phyloP scores from a whole-genome alignment of 2,113 vertebrate species.

The Glaucomys volans region DNA sequence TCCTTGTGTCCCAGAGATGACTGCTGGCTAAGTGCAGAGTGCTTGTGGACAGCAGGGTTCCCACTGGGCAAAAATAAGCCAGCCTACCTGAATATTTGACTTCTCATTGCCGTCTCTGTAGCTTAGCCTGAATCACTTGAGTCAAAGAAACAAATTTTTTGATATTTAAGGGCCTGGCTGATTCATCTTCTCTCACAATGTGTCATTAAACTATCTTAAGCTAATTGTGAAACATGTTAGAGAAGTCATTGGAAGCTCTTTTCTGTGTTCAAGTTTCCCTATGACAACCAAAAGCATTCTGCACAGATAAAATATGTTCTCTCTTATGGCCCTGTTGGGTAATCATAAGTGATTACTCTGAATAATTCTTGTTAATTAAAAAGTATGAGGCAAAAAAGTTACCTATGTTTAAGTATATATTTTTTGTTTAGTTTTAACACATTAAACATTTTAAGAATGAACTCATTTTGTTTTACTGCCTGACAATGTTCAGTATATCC shows the following conservation, averaged over 20 bases:
- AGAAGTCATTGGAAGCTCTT: constrained; percentile 28
- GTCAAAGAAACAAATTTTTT: not conserved
- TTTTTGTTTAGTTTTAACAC: constrained; percentile 16
- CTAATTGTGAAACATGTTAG: constrained; percentile 28
- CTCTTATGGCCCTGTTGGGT: constrained; percentile 1
- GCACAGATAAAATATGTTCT: not conserved
- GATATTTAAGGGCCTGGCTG: constrained; percentile 11
- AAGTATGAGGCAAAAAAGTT: not conserved
- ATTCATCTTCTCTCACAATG: constrained; percentile 44
- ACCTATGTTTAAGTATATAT: not conserved
- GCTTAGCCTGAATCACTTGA: not conserved
- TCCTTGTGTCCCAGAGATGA: too few species aligned
- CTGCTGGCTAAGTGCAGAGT: too few species aligned
- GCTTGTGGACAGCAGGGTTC: too few species aligned
- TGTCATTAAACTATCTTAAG: constrained; percentile 37
- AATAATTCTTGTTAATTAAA: constrained; percentile 35
- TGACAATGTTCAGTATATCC: not conserved
- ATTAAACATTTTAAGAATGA: constrained; percentile 39
- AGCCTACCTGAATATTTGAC: not conserved
- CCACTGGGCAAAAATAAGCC: too few species aligned
- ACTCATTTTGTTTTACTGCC: constrained; percentile 15
- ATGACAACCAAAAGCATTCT: constrained; percentile 40
- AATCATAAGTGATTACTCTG: constrained; percentile 22
- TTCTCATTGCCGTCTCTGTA: not conserved
- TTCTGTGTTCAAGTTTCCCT: constrained; percentile 8